Evolutionary conservation across 2,888 invertebrate species (phyloP), one percentile per base, ranked within the genome.

Genomic region (Oxycera nigricornis): DNA sequence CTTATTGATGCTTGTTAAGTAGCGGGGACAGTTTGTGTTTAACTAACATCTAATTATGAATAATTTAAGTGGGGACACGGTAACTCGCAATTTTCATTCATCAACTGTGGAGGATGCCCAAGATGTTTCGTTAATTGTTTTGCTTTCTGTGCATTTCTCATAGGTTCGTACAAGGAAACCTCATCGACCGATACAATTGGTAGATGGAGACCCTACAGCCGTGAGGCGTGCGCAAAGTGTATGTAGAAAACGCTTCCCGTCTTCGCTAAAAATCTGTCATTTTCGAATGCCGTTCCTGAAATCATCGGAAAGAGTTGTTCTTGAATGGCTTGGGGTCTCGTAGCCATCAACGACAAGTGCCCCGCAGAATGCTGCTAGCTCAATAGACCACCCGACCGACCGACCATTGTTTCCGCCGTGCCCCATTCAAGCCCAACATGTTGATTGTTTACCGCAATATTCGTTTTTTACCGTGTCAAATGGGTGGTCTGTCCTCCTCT

Each of bases 381-480:
- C 22, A 24, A 65, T 35, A 14, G 65, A 65, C 65, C 65, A 65
- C 65, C 65, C 65, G 65, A 65, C n/a, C n/a, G n/a, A n/a, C n/a
- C n/a, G n/a, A n/a, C 26, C 65, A 65, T 41, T n/a, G 14, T 39
- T 39, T 39, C 39, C 65, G 65, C 41, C 39, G n/a, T 35, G n/a
- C n/a, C n/a, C n/a, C n/a, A n/a, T n/a, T n/a, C n/a, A n/a, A n/a
- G n/a, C n/a, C n/a, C n/a, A n/a, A n/a, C n/a, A n/a, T n/a, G 65
- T 41, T 41, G 41, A 22, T 65, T 41, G 17, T 41, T 65, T 65
- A 31, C 61, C 22, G 30, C 39, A 41, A 39, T 39, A 39, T 20
- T 65, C 17, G 35, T 22, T 41, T 24, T 39, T 30, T 65, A 11
- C 7, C 24, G 65, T n/a, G n/a, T 65, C 24, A 22, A 65, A 65